Evolutionary conservation across 2,113 vertebrate species (phyloP).

Genomic region (Lamprotornis superbus): DNA sequence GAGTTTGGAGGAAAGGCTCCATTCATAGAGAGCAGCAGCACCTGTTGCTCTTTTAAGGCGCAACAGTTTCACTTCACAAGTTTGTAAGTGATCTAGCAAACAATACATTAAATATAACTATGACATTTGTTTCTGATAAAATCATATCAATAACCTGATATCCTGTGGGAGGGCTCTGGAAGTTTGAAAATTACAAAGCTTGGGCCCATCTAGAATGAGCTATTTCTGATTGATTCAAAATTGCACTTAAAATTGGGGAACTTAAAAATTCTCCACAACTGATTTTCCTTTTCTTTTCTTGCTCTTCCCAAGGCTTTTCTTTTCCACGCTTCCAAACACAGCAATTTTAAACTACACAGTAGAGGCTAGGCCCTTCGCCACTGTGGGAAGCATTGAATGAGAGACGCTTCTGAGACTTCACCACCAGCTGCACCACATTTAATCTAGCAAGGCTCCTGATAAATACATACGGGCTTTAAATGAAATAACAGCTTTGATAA

Average conservation of each 20-base stretch:
- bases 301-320: neutral
- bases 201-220: neutral
- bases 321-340: neutral
- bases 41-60: neutral
- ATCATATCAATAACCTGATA: neutral
- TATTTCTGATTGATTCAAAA: neutral
- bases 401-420: neutral
- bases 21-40: neutral
- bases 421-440: neutral
- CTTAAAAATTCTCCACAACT: neutral
- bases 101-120: neutral
- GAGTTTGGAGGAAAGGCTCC: neutral
- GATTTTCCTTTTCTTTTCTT: neutral
- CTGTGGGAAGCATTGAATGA: neutral
- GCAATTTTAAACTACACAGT: accelerated
- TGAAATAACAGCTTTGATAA: neutral
- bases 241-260: neutral
- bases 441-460: neutral
- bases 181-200: accelerated
- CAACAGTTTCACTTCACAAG: neutral
- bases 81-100: neutral
- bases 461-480: neutral
- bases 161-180: neutral
- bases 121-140: neutral
- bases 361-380: accelerated